phyloP scores from a whole-genome alignment of 2,888 invertebrate species.

The Junonia oenone region DNA sequence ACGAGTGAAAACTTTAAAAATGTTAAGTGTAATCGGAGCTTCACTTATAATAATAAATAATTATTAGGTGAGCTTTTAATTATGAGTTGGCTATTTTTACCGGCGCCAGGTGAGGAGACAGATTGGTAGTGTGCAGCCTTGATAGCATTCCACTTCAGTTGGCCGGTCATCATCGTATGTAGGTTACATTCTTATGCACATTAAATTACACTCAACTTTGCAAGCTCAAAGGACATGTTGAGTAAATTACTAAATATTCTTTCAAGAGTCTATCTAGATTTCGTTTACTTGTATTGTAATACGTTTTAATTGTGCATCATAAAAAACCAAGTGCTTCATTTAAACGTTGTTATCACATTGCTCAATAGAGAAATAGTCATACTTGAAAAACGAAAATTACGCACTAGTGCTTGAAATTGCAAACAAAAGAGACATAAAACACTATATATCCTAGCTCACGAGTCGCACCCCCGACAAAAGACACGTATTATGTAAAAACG shows the following conservation, averaged over 20 bases:
- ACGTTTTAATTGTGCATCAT: too few relatives aligned
- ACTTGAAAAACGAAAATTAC: neutral
- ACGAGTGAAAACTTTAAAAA: neutral
- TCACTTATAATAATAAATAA: neutral
- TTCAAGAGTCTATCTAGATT: too few relatives aligned
- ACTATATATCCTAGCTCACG: slow-evolving; percentile 35
- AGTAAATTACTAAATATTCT: neutral
- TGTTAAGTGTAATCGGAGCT: slow-evolving; percentile 11
- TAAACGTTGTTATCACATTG: too few relatives aligned
- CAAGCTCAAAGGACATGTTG: neutral
- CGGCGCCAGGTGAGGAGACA: slow-evolving; percentile 33
- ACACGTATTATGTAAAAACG: slow-evolving; percentile 78
- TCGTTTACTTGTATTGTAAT: too few relatives aligned
- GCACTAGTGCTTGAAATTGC: slow-evolving; percentile 1
- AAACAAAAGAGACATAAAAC: slow-evolving; percentile 18
- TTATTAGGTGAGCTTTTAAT: slow-evolving; percentile 17
- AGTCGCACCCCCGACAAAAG: slow-evolving; percentile 59
- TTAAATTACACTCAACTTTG: slow-evolving; percentile 8
- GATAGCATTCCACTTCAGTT: slow-evolving; percentile 25
- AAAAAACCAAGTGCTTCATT: too few relatives aligned
- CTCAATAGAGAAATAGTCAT: too few relatives aligned
- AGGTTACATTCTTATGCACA: slow-evolving; percentile 19
- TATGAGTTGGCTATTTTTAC: slow-evolving; percentile 11
- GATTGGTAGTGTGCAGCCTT: slow-evolving; percentile 30
- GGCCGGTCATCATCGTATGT: slow-evolving; percentile 21